Percentiles rank a stretch among this genome's conserved stretches.
These are phyloP conservation scores for Cistogaster globosa DNA, from an alignment of 2,888 invertebrate species.

Conservation along the genomic window DNA sequence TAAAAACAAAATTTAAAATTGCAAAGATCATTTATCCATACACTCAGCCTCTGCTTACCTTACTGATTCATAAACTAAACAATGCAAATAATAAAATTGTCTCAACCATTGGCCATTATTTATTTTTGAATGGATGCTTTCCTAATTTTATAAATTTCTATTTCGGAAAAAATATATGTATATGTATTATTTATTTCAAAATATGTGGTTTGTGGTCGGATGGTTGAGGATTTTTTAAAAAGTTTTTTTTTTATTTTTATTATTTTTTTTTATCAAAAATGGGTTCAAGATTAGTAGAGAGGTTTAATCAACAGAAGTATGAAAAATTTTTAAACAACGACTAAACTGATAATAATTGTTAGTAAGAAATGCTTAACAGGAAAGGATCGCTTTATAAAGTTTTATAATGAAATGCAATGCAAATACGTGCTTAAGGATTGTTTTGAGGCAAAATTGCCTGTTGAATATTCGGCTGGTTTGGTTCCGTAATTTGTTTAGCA, in stretches of 20 bases:
- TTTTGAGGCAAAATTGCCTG: slow-evolving; percentile 10
- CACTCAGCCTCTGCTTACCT: background rate
- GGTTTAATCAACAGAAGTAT: slow-evolving; percentile 29
- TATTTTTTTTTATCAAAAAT: slow-evolving; percentile 30
- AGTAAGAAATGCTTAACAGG: slow-evolving; percentile 59
- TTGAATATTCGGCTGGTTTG: slow-evolving; percentile 24
- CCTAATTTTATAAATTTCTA: slow-evolving; percentile 22
- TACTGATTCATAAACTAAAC: background rate
- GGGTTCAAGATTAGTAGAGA: slow-evolving; percentile 46
- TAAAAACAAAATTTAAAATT: too few species aligned
- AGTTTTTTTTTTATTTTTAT: slow-evolving; percentile 19
- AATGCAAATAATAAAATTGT: slow-evolving; percentile 51
- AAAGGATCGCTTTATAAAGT: slow-evolving; percentile 27
- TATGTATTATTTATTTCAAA: background rate
- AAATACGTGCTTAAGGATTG: slow-evolving; percentile 44
- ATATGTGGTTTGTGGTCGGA: slow-evolving; percentile 24
- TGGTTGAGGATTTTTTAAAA: slow-evolving; percentile 54
- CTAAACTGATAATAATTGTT: slow-evolving; percentile 37
- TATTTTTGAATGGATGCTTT: slow-evolving; percentile 40
- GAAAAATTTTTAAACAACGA: slow-evolving; percentile 29
- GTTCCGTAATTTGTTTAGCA: slow-evolving; percentile 1
- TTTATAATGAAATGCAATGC: slow-evolving; percentile 53
- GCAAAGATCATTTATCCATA: too few species aligned
- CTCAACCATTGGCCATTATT: slow-evolving; percentile 68
- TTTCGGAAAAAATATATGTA: slow-evolving; percentile 8